These are phyloP conservation scores for Ophion ellenae DNA, from an alignment of 2,888 invertebrate species.

Conservation along the genomic window DNA sequence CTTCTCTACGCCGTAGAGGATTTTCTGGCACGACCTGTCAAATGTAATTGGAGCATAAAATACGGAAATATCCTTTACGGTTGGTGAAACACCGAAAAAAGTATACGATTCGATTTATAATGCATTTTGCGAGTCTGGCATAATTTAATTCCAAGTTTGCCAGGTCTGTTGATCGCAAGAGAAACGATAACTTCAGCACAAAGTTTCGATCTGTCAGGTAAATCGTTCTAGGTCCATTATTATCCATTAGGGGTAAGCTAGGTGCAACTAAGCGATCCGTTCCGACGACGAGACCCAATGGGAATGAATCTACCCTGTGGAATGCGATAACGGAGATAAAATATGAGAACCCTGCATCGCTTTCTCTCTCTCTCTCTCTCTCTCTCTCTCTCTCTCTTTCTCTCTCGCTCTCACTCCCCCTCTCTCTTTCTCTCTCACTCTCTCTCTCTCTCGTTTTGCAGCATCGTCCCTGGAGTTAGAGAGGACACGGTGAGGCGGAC, in stretches of 20 bases:
- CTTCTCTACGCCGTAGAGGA: too few relatives aligned
- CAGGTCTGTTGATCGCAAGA: slow-evolving; percentile 1
- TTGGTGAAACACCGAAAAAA: too few relatives aligned
- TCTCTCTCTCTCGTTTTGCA: neutral
- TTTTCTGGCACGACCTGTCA: too few relatives aligned
- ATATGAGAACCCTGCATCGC: slow-evolving; percentile 55
- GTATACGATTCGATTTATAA: neutral
- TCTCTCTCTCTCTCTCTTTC: slow-evolving; percentile 10
- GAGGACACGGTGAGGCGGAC: slow-evolving; percentile 33
- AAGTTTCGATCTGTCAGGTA: slow-evolving; percentile 49
- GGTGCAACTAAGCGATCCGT: slow-evolving; percentile 54
- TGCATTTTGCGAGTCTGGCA: neutral
- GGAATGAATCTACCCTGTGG: slow-evolving; percentile 57
- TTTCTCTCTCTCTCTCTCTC: slow-evolving; percentile 36
- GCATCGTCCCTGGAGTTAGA: slow-evolving; percentile 31
- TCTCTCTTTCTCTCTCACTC: slow-evolving; percentile 11
- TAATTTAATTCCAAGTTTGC: neutral
- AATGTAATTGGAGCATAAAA: too few relatives aligned
- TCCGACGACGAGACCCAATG: slow-evolving; percentile 53
- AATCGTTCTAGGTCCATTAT: slow-evolving; percentile 59
- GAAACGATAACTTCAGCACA: slow-evolving; percentile 37
- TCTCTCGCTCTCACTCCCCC: neutral
- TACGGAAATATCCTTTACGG: too few relatives aligned
- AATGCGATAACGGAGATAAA: slow-evolving; percentile 64
- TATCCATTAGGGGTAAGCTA: slow-evolving; percentile 61